Percentiles rank a stretch among this genome's conserved stretches.
These are phyloP conservation scores for Typhlomys cinereus DNA, from an alignment of 2,113 vertebrate genomes.

Conservation along the genomic window DNA sequence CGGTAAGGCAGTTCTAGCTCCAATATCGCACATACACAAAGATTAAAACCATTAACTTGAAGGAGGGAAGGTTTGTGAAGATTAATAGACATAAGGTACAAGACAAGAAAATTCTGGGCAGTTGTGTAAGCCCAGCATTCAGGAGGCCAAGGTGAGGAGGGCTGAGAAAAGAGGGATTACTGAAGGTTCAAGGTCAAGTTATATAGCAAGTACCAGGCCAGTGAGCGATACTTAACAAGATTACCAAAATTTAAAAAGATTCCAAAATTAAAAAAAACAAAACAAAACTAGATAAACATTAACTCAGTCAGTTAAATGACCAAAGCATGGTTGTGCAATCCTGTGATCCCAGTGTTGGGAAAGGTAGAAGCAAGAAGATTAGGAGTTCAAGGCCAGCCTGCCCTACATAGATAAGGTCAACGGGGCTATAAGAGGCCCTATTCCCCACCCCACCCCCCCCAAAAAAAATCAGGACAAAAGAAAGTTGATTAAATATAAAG, in stretches of 20 bases:
- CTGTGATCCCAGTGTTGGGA: background rate
- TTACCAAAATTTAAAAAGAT: background rate
- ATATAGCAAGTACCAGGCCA: background rate
- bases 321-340: background rate
- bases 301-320: background rate
- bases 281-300: background rate
- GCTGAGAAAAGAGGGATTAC: no score
- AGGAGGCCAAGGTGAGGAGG: background rate
- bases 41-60: background rate
- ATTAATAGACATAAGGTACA: background rate
- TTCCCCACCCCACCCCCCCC: no score
- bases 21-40: no score
- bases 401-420: background rate
- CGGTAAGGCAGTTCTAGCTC: no score
- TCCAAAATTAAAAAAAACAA: background rate
- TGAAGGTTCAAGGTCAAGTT: background rate
- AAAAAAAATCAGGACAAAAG: accelerated
- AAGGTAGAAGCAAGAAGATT: no score
- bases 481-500: background rate
- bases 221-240: background rate
- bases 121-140: background rate
- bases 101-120: background rate
- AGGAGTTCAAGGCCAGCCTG: background rate
- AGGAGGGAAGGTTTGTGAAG: accelerated
- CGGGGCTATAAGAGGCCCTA: background rate